phyloP scores from a whole-genome alignment of 2,797 vertebrate genomes.

The Argya squamiceps region DNA sequence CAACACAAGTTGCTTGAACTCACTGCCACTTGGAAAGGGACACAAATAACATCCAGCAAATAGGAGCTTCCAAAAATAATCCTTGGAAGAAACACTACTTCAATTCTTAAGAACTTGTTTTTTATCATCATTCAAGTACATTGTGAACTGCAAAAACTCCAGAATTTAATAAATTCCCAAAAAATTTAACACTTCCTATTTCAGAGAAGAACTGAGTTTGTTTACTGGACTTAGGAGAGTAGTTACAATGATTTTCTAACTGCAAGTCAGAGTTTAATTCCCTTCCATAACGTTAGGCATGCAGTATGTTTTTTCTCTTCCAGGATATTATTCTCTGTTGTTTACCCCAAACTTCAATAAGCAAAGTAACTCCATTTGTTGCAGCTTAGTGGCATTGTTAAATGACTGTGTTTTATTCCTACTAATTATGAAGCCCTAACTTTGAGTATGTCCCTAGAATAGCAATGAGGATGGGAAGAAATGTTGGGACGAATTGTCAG shows the following conservation, averaged over 20 bases:
- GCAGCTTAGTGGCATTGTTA: neutral
- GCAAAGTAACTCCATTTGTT: neutral
- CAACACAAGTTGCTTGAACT: neutral
- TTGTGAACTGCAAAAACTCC: neutral
- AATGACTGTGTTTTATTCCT: neutral
- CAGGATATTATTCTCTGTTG: neutral
- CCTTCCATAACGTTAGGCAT: neutral
- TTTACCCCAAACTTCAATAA: neutral
- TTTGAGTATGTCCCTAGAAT: neutral
- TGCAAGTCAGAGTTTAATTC: neutral
- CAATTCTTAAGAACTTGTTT: neutral
- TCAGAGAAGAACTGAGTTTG: neutral
- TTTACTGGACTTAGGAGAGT: neutral
- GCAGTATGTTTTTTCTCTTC: neutral
- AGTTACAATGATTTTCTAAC: neutral
- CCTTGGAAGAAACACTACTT: neutral
- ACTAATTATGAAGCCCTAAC: neutral
- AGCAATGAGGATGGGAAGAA: neutral
- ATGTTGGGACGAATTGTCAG: neutral
- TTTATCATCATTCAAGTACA: neutral
- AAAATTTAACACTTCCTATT: neutral
- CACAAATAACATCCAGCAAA: neutral
- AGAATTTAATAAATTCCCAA: neutral
- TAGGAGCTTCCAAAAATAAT: neutral
- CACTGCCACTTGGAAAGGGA: neutral